Conservation (phyloP, 2,113 vertebrate species). For the Ursus arctos region DNA sequence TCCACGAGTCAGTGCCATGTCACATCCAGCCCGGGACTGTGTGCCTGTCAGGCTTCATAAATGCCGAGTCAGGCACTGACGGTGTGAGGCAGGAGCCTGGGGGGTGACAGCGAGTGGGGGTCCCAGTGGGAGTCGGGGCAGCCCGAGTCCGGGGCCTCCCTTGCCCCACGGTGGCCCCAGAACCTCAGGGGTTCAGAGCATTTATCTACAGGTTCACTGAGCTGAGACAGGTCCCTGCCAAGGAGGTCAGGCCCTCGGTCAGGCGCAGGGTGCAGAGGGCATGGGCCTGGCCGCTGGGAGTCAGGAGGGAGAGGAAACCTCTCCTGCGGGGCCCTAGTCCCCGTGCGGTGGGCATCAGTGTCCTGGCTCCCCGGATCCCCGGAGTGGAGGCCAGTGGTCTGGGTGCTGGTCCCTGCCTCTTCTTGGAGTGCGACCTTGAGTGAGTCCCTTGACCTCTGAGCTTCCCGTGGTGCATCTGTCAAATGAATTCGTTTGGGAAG, state of each 20-base stretch:
- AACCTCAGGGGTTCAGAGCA: not conserved
- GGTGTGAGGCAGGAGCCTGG: not conserved
- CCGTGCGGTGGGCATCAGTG: accelerated
- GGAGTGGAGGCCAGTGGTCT: not conserved
- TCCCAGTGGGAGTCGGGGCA: not conserved
- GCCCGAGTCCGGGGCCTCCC: not conserved
- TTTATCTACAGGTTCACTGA: not conserved
- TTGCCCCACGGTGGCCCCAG: not conserved
- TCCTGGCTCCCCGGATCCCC: not conserved
- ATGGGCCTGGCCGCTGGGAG: not conserved
- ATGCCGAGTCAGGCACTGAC: not conserved
- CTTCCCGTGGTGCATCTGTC: too few species aligned
- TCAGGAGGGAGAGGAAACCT: not conserved
- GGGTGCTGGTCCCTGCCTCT: not conserved
- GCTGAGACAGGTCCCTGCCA: not conserved
- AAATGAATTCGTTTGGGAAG: not conserved
- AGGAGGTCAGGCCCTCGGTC: not conserved
- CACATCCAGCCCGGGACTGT: accelerated
- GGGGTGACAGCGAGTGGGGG: too few species aligned
- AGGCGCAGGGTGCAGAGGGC: not conserved
- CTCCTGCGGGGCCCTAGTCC: too few species aligned
- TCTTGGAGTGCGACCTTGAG: not conserved
- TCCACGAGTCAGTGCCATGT: accelerated
- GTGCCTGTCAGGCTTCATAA: not conserved
- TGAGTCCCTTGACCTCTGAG: not conserved